Base-by-base conservation (phyloP, 2,888 invertebrate species). In the Alitta virens region DNA sequence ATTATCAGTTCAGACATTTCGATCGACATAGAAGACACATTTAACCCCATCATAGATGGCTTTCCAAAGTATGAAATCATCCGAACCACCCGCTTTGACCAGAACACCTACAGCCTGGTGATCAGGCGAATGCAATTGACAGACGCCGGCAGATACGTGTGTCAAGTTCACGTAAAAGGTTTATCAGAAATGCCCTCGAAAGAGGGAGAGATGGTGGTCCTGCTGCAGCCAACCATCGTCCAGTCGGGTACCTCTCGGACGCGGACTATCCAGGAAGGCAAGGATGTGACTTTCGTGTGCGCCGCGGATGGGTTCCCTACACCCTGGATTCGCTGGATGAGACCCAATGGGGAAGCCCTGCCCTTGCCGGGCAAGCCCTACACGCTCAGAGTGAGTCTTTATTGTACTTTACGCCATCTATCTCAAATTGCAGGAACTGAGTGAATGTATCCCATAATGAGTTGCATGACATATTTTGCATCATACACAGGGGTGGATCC, bases 321-420 rank as follows among this genome's bases (percentile, higher is more conserved):
- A 14, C 81, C 81, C 2, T 79, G 78, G 65, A 78, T 81, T 40
- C 81, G 79, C 1, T 81, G 80, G 81, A 74, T 75, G 23, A 67
- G 80, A 56, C 75, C 78, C 14, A 79, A 79, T 63, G 79, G 80
- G 12, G 56, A 63, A 0, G 55, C 70, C 7, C 65, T 80, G 3
- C 78, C 77, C 7, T 67, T 66, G 7, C 68, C 70, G 14, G 63
- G 69, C 64, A 16, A 25, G 42, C 26, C 56, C 9, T 33, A 16
- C 24, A 33, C 33, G 12, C 12, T 7, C 33, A 33, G 33, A 12
- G 33, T 33, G 5, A 33, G 33, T 33, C 5, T 33, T n/a, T n/a
- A n/a, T n/a, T n/a, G n/a, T n/a, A n/a, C n/a, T n/a, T n/a, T n/a
- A n/a, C n/a, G n/a, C n/a, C n/a, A n/a, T n/a, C n/a, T n/a, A n/a